Conservation (phyloP, 2,888 invertebrate species). For the Heliconius sara region DNA sequence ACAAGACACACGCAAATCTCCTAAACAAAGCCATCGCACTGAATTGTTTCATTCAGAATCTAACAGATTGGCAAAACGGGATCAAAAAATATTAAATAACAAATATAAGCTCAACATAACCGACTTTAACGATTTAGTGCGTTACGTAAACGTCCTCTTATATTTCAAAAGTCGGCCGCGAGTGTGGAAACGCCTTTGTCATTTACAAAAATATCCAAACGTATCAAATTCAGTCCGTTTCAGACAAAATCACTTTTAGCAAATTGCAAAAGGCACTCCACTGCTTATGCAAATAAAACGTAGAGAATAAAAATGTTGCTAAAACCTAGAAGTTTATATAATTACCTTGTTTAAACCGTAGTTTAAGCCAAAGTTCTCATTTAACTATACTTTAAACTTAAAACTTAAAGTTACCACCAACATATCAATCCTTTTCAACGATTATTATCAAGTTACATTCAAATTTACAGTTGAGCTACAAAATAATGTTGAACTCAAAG, state of each 20-base stretch:
- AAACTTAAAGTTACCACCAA: conserved; percentile 18
- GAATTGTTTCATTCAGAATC: conserved; percentile 50
- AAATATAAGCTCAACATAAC: conserved; percentile 67
- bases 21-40: conserved; percentile 55
- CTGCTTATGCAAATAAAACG: conserved; percentile 67
- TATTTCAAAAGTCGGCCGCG: neutral
- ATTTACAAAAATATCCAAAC: conserved; percentile 65
- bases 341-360: neutral
- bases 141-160: conserved; percentile 46
- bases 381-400: conserved; percentile 13
- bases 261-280: conserved; percentile 76
- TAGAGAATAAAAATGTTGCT: conserved; percentile 40
- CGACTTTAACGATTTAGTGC: conserved; percentile 49
- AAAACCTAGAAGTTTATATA: conserved; percentile 16
- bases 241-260: conserved; percentile 62
- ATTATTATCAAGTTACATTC: conserved; percentile 19
- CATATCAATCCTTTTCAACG: conserved; percentile 20
- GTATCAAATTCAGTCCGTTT: conserved; percentile 73
- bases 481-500: conserved; percentile 49
- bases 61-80: conserved; percentile 56
- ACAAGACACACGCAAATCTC: conserved; percentile 27
- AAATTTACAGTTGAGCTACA: conserved; percentile 56
- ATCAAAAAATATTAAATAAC: conserved; percentile 57
- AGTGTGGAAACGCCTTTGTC: conserved; percentile 49
- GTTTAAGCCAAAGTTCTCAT: neutral